Conservation (phyloP, 2,888 invertebrate species). For the Chrysolina haemoptera region DNA sequence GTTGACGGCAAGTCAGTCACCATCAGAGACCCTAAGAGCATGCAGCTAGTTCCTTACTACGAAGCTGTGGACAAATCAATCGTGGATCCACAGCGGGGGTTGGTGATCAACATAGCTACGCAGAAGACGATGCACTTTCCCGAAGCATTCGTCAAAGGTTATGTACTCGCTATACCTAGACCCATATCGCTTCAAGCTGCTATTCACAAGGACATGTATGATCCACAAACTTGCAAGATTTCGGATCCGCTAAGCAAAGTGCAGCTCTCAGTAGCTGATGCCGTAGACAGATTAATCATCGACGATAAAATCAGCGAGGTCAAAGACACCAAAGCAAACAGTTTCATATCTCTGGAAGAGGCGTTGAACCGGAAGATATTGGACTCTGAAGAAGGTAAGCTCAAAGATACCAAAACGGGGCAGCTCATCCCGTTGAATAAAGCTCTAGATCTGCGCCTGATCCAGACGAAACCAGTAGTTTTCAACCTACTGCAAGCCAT, state of each 20-base stretch:
- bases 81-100: slow-evolving; percentile 82
- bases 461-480: slow-evolving; percentile 79
- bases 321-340: slow-evolving; percentile 82
- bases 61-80: slow-evolving; percentile 87
- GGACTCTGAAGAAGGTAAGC: slow-evolving; percentile 79
- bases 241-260: slow-evolving; percentile 82
- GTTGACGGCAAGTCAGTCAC: slow-evolving; percentile 85
- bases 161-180: slow-evolving; percentile 78
- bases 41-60: slow-evolving; percentile 82
- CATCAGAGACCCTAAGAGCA: slow-evolving; percentile 81
- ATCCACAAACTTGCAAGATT: slow-evolving; percentile 79
- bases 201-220: slow-evolving; percentile 80
- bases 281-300: slow-evolving; percentile 84
- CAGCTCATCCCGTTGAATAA: slow-evolving; percentile 79
- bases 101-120: slow-evolving; percentile 80
- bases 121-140: slow-evolving; percentile 79
- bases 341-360: slow-evolving; percentile 81
- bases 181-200: slow-evolving; percentile 86
- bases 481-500: slow-evolving; percentile 83
- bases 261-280: slow-evolving; percentile 81
- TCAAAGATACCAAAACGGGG: slow-evolving; percentile 82
- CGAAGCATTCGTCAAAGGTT: slow-evolving; percentile 80
- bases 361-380: slow-evolving; percentile 81
- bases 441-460: slow-evolving; percentile 79
- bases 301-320: slow-evolving; percentile 87